Percentiles rank a stretch among this genome's conserved stretches.
phyloP scores from a whole-genome alignment of 2,797 vertebrate species.

The Austrolebias charrua region DNA sequence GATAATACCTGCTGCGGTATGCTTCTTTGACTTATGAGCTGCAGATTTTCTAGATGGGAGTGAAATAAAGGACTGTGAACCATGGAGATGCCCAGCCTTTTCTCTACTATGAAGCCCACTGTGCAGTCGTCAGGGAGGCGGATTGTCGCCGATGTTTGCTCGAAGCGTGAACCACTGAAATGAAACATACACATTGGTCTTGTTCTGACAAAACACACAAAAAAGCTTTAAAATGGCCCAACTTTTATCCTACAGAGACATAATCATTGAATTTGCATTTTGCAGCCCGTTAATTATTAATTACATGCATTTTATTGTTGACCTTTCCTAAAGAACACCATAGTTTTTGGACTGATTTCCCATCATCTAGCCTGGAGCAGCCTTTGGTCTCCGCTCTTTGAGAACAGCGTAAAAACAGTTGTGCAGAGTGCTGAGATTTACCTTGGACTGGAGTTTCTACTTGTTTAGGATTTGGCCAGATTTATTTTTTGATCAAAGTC shows the following conservation, averaged over 20 bases:
- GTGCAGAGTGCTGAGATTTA: conserved; percentile 28
- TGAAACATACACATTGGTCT: neutral
- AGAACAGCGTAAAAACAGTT: conserved; percentile 30
- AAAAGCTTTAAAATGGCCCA: conserved; percentile 7
- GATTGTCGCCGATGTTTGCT: conserved; percentile 85
- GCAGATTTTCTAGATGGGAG: conserved; percentile 92
- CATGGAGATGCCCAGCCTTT: conserved; percentile 82
- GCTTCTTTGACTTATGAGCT: conserved; percentile 76
- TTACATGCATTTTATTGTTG: conserved; percentile 29
- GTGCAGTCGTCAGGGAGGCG: conserved; percentile 92
- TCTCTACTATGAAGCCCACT: conserved; percentile 89
- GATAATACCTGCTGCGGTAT: conserved; percentile 67
- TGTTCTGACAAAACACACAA: neutral
- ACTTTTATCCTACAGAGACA: conserved; percentile 13
- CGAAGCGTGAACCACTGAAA: conserved; percentile 81
- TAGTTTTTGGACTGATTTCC: conserved; percentile 30
- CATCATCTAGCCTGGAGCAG: conserved; percentile 19
- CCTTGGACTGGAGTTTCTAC: conserved; percentile 28
- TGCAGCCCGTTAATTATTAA: conserved; percentile 33
- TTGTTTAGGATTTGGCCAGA: conserved; percentile 10
- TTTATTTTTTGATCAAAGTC: conserved; percentile 23
- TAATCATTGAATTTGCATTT: conserved; percentile 22
- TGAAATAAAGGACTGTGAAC: conserved; percentile 86
- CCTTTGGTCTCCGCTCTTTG: conserved; percentile 40
- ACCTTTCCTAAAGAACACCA: conserved; percentile 39